A percentile compares a stretch with the other conserved stretches of the same genome.
Conservation (phyloP, 2,113 vertebrate genomes). For the Pomatorhinus ruficollis region DNA sequence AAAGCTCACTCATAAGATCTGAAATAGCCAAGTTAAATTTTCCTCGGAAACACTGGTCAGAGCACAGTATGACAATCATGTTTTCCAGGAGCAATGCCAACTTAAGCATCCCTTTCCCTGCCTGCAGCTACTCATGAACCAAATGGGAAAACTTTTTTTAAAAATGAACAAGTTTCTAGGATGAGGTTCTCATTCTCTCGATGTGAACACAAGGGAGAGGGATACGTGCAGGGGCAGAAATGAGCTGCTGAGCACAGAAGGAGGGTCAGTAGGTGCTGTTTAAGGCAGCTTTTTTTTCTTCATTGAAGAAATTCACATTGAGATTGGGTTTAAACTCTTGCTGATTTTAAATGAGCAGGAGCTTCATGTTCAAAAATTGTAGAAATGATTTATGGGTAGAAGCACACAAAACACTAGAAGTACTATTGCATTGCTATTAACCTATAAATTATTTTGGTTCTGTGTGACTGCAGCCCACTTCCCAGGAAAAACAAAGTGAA, state of each 20-base stretch:
- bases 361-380: background rate
- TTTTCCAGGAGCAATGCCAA: constrained; percentile 27
- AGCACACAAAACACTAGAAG: background rate
- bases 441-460: background rate
- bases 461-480: background rate
- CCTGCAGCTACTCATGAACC: background rate
- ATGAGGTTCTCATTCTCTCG: background rate
- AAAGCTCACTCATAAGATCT: background rate
- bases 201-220: background rate
- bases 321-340: background rate
- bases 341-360: background rate
- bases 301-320: background rate
- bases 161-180: background rate
- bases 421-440: background rate
- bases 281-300: background rate
- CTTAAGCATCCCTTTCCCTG: background rate
- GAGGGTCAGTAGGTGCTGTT: background rate
- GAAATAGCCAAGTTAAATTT: background rate
- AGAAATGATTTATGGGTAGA: background rate
- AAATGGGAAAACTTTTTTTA: background rate
- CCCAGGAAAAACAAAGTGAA: background rate
- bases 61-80: background rate
- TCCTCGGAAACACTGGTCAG: background rate
- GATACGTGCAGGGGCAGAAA: background rate
- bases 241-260: background rate